These are phyloP conservation scores for Microcebus murinus DNA, from an alignment of 2,113 vertebrate species.

Conservation along the genomic window DNA sequence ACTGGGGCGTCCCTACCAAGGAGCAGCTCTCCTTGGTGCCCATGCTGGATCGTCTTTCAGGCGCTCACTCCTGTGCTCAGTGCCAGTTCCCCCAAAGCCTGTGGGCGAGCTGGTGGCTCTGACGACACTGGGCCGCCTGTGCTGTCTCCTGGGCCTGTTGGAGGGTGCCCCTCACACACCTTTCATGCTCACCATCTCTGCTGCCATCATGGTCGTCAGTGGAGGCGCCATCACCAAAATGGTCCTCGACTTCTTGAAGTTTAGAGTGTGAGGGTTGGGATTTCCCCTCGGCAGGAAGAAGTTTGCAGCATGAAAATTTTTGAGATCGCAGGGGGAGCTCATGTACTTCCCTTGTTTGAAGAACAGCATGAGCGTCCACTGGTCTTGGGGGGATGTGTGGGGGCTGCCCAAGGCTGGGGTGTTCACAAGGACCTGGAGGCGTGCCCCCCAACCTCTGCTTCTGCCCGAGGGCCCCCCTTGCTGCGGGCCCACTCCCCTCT, in stretches of 20 bases:
- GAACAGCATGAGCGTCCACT: neutral
- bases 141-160: neutral
- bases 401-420: neutral
- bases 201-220: neutral
- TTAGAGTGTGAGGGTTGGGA: neutral
- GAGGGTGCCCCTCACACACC: neutral
- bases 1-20: neutral
- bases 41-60: neutral
- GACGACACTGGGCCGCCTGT: neutral
- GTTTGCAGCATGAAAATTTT: neutral
- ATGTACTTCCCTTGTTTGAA: neutral
- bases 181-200: neutral
- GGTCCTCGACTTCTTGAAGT: neutral
- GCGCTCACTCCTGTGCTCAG: neutral
- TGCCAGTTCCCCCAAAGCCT: neutral
- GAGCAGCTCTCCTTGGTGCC: neutral
- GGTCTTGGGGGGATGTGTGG: neutral
- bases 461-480: neutral
- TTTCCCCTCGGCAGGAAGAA: neutral
- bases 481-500: too few species aligned
- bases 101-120: neutral
- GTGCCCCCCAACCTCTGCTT: neutral
- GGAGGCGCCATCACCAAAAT: neutral
- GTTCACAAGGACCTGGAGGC: neutral
- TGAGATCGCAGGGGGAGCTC: neutral